phyloP scores from a whole-genome alignment of 2,888 invertebrate species.

The Sympetrum striolatum region DNA sequence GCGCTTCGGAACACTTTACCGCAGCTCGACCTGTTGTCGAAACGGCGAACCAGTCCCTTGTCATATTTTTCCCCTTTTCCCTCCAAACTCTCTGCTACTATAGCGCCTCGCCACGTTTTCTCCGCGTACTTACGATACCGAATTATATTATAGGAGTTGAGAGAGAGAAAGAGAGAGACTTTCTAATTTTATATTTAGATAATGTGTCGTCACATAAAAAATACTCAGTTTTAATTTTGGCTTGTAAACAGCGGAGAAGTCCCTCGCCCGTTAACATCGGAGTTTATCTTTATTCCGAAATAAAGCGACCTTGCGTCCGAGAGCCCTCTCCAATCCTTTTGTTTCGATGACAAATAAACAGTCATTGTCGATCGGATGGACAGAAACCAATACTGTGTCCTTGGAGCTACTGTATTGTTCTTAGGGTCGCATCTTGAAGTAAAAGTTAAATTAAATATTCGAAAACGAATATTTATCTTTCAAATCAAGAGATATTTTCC shows the following conservation, averaged over 20 bases:
- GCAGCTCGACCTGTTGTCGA: not conserved
- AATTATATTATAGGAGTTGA: constrained; percentile 4
- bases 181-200: constrained; percentile 43
- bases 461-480: too few species aligned
- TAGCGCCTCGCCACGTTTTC: constrained; percentile 6
- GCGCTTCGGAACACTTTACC: not conserved
- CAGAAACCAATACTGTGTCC: not conserved
- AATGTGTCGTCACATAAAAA: constrained; percentile 37
- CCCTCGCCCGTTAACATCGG: not conserved
- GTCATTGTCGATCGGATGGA: not conserved
- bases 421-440: too few species aligned
- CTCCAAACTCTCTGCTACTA: not conserved
- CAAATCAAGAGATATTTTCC: too few species aligned
- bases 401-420: not conserved
- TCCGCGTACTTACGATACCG: constrained; percentile 8
- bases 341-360: not conserved
- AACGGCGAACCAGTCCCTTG: not conserved
- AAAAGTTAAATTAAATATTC: too few species aligned
- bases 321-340: not conserved
- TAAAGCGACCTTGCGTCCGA: constrained; percentile 3
- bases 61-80: not conserved
- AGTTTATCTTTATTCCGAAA: constrained; percentile 14
- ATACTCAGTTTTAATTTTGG: not conserved
- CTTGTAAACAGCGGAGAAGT: not conserved
- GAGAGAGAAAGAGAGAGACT: not conserved